These are phyloP conservation scores for Diplosoma virens DNA, from an alignment of 23 tunicate species.

Conservation along the genomic window DNA sequence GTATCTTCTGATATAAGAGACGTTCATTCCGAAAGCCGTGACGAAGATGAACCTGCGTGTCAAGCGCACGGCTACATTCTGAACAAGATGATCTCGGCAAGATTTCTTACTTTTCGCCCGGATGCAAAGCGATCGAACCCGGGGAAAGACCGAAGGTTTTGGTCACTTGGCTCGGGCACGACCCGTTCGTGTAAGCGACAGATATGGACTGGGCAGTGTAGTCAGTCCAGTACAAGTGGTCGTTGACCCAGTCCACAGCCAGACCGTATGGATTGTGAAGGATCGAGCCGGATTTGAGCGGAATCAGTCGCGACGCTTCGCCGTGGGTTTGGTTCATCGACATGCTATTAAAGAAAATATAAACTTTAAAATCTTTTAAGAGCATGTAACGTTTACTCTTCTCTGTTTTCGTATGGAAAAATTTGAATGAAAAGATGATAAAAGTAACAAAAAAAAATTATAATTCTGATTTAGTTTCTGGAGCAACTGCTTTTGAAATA, in stretches of 20 bases:
- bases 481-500: too few species aligned
- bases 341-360: not conserved
- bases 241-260: conserved; percentile 81
- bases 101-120: conserved; percentile 43
- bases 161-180: conserved; percentile 21
- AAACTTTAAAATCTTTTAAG: not conserved
- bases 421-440: too few species aligned
- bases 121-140: conserved; percentile 37
- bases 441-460: too few species aligned
- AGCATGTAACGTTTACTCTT: too few species aligned
- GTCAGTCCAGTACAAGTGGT: conserved; percentile 76
- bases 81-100: not conserved
- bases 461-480: too few species aligned
- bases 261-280: conserved; percentile 35
- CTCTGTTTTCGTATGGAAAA: too few species aligned
- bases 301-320: not conserved
- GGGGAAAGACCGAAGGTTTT: not conserved
- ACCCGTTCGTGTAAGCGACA: conserved; percentile 47
- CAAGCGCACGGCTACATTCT: not conserved
- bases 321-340: conserved; percentile 7
- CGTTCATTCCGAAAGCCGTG: conserved; percentile 7
- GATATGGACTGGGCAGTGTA: conserved; percentile 12
- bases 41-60: conserved; percentile 32
- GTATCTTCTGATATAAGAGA: conserved; percentile 11
- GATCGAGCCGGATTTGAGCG: not conserved